phyloP scores from a whole-genome alignment of 1,140 invertebrate genomes.

The Triops longicaudatus region DNA sequence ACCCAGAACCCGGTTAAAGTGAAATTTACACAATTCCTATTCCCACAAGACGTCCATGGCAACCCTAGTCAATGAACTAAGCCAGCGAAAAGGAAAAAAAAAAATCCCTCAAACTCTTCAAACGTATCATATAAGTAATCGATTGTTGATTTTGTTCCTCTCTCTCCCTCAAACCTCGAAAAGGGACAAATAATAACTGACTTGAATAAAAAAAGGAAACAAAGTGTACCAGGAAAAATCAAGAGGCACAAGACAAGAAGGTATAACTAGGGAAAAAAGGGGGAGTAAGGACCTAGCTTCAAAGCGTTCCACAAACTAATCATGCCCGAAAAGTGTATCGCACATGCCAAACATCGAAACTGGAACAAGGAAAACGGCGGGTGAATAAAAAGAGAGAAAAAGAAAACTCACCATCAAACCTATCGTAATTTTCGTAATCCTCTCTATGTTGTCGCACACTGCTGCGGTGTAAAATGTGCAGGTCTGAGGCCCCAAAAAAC shows the following conservation, averaged over 20 bases:
- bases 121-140: neutral
- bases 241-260: neutral
- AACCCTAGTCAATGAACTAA: neutral
- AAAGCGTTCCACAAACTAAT: constrained; percentile 2
- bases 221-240: neutral
- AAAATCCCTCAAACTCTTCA: neutral
- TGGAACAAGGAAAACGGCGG: constrained; percentile 20
- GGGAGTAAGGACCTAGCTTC: neutral
- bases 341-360: constrained; percentile 20
- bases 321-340: constrained; percentile 17
- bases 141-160: neutral
- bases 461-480: constrained; percentile 34
- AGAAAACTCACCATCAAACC: constrained; percentile 47
- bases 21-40: too few relatives aligned
- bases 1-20: too few relatives aligned
- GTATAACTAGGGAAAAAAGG: neutral
- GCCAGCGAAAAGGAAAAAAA: neutral
- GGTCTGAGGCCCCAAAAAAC: constrained; percentile 36
- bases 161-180: constrained; percentile 39
- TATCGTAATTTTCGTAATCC: constrained; percentile 55
- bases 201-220: neutral
- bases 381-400: constrained; percentile 33
- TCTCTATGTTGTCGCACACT: constrained; percentile 44
- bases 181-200: neutral
- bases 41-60: too few relatives aligned